Evolutionary conservation across 2,888 invertebrate genomes (phyloP), one percentile per base, ranked within the genome.

Genomic region (Phyllotreta cruciferae): DNA sequence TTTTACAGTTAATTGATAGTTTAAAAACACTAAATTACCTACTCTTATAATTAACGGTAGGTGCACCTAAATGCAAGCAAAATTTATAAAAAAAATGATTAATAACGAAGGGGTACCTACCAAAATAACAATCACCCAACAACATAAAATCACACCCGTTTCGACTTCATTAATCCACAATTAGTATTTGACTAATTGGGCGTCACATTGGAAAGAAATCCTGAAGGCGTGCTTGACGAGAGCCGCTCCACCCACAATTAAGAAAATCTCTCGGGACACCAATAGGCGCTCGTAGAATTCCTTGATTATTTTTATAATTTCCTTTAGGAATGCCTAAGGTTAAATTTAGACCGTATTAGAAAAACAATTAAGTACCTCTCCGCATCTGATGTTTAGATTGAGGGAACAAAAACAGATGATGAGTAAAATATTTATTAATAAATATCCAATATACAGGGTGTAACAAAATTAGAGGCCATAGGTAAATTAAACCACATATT

Each of bases 181-280:
- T 62, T 62, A 56, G 45, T 34, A 68, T 68, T 70, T 67, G 62
- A 71, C 70, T 71, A 71, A 72, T 71, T 70, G 70, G 68, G 65
- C 70, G 70, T 71, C 67, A 70, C 69, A 70, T 70, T 63, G 39
- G 62, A 49, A 39, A 49, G 55, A 56, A 38, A 37, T 45, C 36
- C 24, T 34, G 37, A 45, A 55, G 66, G 66, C 64, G 64, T 63
- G 62, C 60, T 63, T 54, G 49, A 42, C 37, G 24, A 38, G 1
- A 38, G 1, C 37, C 6, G 64, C 73, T 68, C 74, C 74, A 66
- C 74, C 74, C 67, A 72, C 71, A 67, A 71, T 71, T 72, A 70
- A 72, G 66, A 70, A 72, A 70, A 66, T 58, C 49, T 36, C 13
- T 38, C 13, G 50, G 39, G 47, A 64, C 64, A 66, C 71, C 71